Conservation (phyloP, 2,113 vertebrate genomes). For the Atrichornis clamosus region DNA sequence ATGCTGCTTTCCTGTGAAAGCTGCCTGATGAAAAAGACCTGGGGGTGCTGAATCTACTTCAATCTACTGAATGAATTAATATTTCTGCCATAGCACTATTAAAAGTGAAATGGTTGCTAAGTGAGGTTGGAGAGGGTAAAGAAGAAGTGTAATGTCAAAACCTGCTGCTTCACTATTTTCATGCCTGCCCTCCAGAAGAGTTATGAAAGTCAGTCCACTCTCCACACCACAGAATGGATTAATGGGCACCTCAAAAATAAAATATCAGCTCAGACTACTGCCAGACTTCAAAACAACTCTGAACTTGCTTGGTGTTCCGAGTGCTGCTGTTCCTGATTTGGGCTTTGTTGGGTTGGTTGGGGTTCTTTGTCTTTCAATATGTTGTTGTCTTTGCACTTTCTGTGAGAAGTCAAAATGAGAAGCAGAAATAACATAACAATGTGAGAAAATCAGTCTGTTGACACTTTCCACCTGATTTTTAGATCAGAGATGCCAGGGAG, state of each 20-base stretch:
- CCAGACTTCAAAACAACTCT: background rate
- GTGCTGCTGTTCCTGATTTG: background rate
- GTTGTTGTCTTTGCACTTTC: background rate
- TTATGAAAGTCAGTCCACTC: background rate
- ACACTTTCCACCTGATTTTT: background rate
- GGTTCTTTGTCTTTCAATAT: background rate
- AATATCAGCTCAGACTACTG: background rate
- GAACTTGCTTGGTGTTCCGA: background rate
- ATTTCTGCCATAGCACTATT: background rate
- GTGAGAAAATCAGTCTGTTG: background rate
- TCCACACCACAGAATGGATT: background rate
- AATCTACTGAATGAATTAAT: background rate
- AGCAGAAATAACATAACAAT: background rate
- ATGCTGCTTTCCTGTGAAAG: background rate
- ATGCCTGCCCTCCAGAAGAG: background rate
- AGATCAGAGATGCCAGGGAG: background rate
- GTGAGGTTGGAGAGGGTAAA: background rate
- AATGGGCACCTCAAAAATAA: background rate
- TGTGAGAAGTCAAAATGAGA: background rate
- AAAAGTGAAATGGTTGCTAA: background rate
- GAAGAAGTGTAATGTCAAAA: accelerated
- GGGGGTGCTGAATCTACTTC: background rate
- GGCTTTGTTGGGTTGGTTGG: accelerated
- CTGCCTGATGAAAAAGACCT: background rate
- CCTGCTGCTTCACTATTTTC: background rate